phyloP scores from a whole-genome alignment of 2,888 invertebrate species.

The Pomacea canaliculata region DNA sequence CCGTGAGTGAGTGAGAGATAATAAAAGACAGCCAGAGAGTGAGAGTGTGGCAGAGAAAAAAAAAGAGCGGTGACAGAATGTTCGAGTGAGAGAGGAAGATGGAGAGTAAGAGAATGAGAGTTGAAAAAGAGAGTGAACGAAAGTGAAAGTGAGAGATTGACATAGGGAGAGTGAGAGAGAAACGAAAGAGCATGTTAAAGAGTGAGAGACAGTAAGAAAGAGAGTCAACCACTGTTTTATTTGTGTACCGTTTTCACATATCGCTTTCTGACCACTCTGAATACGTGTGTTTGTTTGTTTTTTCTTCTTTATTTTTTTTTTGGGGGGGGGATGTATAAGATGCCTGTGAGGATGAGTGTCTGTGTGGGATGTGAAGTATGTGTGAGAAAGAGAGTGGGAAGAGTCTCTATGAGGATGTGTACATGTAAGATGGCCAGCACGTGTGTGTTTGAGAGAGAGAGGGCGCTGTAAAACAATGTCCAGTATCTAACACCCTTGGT shows the following conservation, averaged over 20 bases:
- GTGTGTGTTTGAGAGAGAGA: no score
- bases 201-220: not conserved
- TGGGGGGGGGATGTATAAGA: not conserved
- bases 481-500: not conserved
- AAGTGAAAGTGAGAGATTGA: not conserved
- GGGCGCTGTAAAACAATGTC: no score
- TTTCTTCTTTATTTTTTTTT: not conserved
- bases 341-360: not conserved
- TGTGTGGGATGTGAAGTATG: not conserved
- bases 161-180: not conserved
- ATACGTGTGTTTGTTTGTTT: not conserved
- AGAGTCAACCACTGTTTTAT: not conserved
- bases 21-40: no score
- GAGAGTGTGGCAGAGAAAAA: no score
- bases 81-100: no score
- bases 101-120: not conserved
- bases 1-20: no score
- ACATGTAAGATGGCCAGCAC: no score
- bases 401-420: no score
- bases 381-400: not conserved
- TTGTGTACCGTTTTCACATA: not conserved
- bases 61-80: no score
- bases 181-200: not conserved
- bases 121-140: not conserved
- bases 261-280: not conserved